phyloP scores from a whole-genome alignment of 2,888 invertebrate genomes.

The Gisinianus flammeolus region DNA sequence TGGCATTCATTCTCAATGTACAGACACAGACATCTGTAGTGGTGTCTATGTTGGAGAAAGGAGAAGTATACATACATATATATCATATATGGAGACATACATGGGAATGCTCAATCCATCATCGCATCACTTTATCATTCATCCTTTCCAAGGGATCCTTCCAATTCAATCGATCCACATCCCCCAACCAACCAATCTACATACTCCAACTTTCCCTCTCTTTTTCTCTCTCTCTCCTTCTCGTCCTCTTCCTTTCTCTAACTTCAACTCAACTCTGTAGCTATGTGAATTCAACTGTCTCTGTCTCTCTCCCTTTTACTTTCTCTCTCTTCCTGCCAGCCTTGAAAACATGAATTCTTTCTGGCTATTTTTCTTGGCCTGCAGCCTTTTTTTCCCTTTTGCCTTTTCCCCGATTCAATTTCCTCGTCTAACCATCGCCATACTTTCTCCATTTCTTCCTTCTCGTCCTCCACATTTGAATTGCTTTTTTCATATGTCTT shows the following conservation, averaged over 20 bases:
- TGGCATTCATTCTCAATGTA: not conserved
- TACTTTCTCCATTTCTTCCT: too few relatives aligned
- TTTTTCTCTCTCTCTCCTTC: slow-evolving; percentile 5
- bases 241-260: not conserved
- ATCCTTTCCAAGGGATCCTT: not conserved
- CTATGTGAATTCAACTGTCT: too few relatives aligned
- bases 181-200: not conserved
- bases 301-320: not conserved
- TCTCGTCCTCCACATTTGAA: not conserved
- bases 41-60: too few relatives aligned
- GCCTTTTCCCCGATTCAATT: not conserved
- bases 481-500: not conserved
- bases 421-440: not conserved
- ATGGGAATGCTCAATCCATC: slow-evolving; percentile 27
- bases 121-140: slow-evolving; percentile 34
- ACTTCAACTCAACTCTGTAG: not conserved
- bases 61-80: not conserved
- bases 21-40: slow-evolving; percentile 7
- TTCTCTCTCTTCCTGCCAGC: not conserved
- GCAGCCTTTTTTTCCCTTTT: not conserved
- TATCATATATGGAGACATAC: not conserved
- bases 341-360: not conserved
- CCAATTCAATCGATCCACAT: not conserved
- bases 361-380: not conserved
- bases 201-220: not conserved